Base-by-base conservation (phyloP, 2,888 invertebrate species). In the Caenorhabditis uteleia region DNA sequence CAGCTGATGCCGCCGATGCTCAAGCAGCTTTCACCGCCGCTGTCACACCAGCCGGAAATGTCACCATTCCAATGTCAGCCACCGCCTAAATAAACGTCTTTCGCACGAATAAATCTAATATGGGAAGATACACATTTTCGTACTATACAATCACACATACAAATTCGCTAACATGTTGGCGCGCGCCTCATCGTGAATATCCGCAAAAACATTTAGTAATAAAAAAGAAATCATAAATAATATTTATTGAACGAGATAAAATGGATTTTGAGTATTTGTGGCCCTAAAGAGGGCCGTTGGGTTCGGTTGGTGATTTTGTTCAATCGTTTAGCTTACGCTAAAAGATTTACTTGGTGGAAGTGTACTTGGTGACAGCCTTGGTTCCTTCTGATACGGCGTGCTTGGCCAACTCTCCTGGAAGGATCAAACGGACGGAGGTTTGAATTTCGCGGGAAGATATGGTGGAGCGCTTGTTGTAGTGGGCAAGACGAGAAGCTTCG, bases 361-460 rank as follows among this genome's bases (percentile, higher is more conserved):
- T 58, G 53, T 65, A 58, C 53, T 65, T 65, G 65, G 65, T 59
- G 20, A 59, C 65, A 40, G 65, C 66, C 55, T 66, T 67, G 55
- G 61, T 66, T 59, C 57, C 66, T 27, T 65, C 56, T 31, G 66
- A 55, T 16, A 66, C 66, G 42, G 66, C 66, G 56, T 59, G 66
- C 53, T 66, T 66, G 44, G 59, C 59, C 36, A 66, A 51, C 45
- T 66, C 66, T 60, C 66, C 70, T 40, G 69, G 69, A 48, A 69
- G 61, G 45, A 66, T 61, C 43, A 66, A 56, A 46, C 70, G 66
- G 40, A 70, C 70, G 12, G 70, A 59, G 8, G 66, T 88, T 77
- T 90, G 89, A 12, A 91, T 87, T 70, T 91, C 90, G 51, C 89
- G 85, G 65, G 88, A 88, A 0, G 88, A 88, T 78, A 91, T 86